phyloP scores from a whole-genome alignment of 2,113 vertebrate genomes.

The Nannospalax galili region DNA sequence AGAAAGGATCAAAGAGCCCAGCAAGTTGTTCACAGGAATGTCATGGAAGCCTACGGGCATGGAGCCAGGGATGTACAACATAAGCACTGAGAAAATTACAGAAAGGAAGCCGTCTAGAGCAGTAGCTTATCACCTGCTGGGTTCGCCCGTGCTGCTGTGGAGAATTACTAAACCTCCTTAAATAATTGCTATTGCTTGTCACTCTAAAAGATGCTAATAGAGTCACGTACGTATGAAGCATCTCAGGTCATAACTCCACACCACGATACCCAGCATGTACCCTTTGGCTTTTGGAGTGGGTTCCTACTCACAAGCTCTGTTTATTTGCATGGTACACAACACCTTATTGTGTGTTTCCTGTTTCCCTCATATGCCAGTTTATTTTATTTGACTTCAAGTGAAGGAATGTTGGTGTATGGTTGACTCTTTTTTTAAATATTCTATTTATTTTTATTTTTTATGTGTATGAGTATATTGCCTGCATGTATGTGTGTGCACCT shows the following conservation, averaged over 20 bases:
- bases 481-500: too few species aligned
- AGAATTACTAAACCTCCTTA: conserved; percentile 9
- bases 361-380: background rate
- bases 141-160: background rate
- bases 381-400: background rate
- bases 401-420: background rate
- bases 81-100: background rate
- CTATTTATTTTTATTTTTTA: too few species aligned
- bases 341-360: background rate
- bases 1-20: background rate
- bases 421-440: background rate
- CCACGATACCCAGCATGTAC: background rate
- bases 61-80: background rate
- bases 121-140: background rate
- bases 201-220: background rate
- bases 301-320: background rate
- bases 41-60: background rate
- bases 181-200: background rate
- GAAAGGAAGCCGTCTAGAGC: background rate
- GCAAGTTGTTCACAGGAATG: background rate
- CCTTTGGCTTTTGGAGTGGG: background rate
- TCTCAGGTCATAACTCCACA: background rate
- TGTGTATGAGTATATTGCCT: too few species aligned
- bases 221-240: background rate
- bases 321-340: background rate